Base-by-base conservation (phyloP, 2,113 vertebrate genomes). In the Gallinago undulata region DNA sequence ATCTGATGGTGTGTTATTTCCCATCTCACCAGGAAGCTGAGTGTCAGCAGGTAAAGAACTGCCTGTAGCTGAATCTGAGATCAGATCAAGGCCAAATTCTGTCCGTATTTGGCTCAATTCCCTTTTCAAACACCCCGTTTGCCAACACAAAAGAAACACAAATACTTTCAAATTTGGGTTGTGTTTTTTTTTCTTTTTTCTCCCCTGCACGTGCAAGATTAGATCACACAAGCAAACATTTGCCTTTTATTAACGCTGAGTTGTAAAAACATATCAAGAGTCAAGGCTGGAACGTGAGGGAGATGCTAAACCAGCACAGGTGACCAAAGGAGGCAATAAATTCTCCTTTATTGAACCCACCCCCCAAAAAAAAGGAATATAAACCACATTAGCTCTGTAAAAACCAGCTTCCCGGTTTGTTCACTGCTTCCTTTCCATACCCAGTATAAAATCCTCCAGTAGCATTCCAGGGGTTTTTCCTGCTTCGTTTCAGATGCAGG, bases 1-100 rank as follows among this genome's bases (percentile, higher is more conserved):
- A 7, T 4, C 2, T 1, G 24, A 53, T 17, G 8, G 19, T 1
- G 1, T 22, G 4, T 11, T 30, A 39, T 39, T 69, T 43, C 48
- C 75, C 35, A 30, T 13, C 37, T 43, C 33, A 6, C 24, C 31
- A 57, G 74, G 23, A 80, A n/a, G 7, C 7, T 27, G 7, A 17
- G 53, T 22, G 24, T 3, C 39, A 35, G 69, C 39, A 35, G 69
- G 25, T 31, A 48, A 47, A 43, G 56, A 25, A 55, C 18, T 2
- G 1, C 21, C 30, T 30, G 30, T 3, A 33, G 55, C 68, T 19
- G 18, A 51, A 79, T 4, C 41, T 2, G 11, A 63, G 55, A 13
- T 4, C 3, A 57, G 67, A 53, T 41, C 28, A 60, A 84, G 57
- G 59, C 59, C 51, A 48, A 10, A 7, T 41, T 7, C 3, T 19